Evolutionary conservation across 1,140 invertebrate species (phyloP).

Genomic region (roundworm (Caenorhabditis elegans)): DNA sequence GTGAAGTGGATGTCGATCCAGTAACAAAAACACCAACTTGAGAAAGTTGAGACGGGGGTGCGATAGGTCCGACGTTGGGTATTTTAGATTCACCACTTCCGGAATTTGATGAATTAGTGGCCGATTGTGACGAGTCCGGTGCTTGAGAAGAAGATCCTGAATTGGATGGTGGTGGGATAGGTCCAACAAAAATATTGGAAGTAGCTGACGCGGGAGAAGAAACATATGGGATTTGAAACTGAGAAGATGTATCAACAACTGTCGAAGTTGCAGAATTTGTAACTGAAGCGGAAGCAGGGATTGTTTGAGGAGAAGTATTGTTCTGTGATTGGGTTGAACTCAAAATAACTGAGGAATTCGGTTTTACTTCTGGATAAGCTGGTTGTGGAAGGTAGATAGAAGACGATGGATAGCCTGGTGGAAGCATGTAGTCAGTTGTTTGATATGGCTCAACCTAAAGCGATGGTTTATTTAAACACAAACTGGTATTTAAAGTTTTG

Average conservation of each 20-base stretch:
- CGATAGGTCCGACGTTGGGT: not conserved
- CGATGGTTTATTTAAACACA: too few species aligned
- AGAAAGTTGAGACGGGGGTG: not conserved
- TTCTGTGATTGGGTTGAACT: not conserved
- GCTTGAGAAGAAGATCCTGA: not conserved
- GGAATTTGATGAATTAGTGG: too few species aligned
- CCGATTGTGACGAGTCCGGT: too few species aligned
- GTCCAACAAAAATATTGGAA: not conserved
- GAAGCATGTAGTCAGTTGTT: not conserved
- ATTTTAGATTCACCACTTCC: too few species aligned
- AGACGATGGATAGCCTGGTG: not conserved
- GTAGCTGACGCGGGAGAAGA: too few species aligned
- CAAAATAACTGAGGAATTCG: not conserved
- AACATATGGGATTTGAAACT: not conserved
- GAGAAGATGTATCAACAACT: not conserved
- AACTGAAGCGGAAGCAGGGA: not conserved
- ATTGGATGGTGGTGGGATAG: not conserved
- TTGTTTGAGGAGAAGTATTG: not conserved
- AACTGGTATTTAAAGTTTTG: too few species aligned
- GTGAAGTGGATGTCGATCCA: not conserved
- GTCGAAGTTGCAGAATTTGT: not conserved
- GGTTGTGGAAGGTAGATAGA: not conserved
- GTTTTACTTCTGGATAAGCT: constrained; percentile 6
- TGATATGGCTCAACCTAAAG: constrained; percentile 1
- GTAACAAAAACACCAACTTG: not conserved